Base-by-base conservation (phyloP, 2,113 vertebrate genomes). In the Tangachromis dhanisi region DNA sequence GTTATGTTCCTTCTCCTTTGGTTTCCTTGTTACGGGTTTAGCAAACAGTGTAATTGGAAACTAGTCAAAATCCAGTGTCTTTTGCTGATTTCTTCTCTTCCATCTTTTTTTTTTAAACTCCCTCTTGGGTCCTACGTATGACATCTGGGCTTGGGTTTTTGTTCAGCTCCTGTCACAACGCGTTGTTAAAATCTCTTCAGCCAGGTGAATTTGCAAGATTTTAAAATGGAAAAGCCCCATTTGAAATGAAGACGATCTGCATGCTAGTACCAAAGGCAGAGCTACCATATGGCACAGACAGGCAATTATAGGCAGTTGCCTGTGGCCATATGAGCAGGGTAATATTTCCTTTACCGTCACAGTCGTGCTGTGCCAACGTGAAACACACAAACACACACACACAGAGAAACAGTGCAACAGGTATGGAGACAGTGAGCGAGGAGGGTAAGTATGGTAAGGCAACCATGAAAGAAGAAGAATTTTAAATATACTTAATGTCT, bases 271-370 rank as follows among this genome's bases (percentile, higher is more conserved):
- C 40, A 76, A 63, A 79, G 40, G 47, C 26, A 53, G 17, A 14
- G 38, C 81, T 87, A 84, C 59, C 88, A 87, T 88, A 85, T 88
- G 89, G 89, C 83, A 83, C 24, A 91, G 19, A 83, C 80, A 76
- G 45, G 81, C 92, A 88, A 91, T 92, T 90, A 92, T n/a, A 84
- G 81, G 26, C 81, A 54, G 81, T 63, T 68, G 88, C 81, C 85
- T 83, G 87, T 7, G 68, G 85, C 87, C 51, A 76, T 89, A 21
- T 80, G 38, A 89, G 87, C 68, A 9, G 47, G 1, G 7, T 83
- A 63, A 89, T 79, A 80, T 90, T 83, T 83, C 13, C 61, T 45
- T 80, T 86, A 19, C 71, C 80, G 19, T 83, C 85, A 61, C 79
- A 81, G 80, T 49, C n/a, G 47, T 40, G 80, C 38, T 14, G 53